Base-by-base conservation (phyloP, 2,797 vertebrate genomes). In the Nyctibius grandis region DNA sequence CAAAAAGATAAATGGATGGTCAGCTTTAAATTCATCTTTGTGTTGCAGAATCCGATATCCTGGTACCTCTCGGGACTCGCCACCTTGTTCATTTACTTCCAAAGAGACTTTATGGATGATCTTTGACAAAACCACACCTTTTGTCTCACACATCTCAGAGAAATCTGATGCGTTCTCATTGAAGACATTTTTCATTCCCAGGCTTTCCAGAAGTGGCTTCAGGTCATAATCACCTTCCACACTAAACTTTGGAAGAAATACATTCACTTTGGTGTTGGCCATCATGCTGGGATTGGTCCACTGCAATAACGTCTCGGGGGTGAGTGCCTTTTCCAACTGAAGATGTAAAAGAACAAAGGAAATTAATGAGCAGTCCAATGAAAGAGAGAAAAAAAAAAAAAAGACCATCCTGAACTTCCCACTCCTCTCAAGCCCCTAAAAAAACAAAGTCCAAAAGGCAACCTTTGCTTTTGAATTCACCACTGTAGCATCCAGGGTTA, bases 241-340 rank as follows among this genome's bases (percentile, higher is more conserved):
- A 15, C 96, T 98, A 85, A 98, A 98, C 88, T 98, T 98, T 6
- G 98, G 98, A 70, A 98, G 97, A 93, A 97, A 98, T 29, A 98
- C 97, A 31, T 98, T 98, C 91, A 98, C 98, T 97, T 98, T 98
- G 85, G 98, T 96, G 7, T 98, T 98, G 85, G 98, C 98, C 98
- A 98, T 98, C 95, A 96, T 97, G 93, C 98, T 98, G 77, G 98
- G 98, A 76, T 98, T 98, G 15, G 98, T 98, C 98, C 98, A 98
- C 51, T 98, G 91, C 50, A 95, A 57, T 67, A 98, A 93, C 1
- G 97, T 98, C 77, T 98, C 97, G 3, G 95, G 82, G 5, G 93
- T 98, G 80, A 98, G 96, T 23, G 97, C 97, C n/a, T 98, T 97
- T 97, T 98, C 98, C 85, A 98, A 80, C 98, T 98, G 91, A 95